Evolutionary conservation across 2,888 invertebrate genomes (phyloP).

Genomic region (Plagodis pulveraria): DNA sequence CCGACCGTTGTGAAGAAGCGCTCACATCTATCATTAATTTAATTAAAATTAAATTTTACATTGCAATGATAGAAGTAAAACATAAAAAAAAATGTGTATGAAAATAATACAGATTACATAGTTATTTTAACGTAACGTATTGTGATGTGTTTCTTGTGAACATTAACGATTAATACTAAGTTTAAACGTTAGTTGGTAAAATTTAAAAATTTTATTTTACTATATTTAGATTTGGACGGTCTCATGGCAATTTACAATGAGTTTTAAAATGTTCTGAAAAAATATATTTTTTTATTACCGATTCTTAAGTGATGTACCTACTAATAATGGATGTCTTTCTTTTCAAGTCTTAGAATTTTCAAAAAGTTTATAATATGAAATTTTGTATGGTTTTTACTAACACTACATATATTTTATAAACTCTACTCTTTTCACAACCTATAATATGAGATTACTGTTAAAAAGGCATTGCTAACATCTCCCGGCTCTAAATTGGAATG

Average conservation of each 20-base stretch:
- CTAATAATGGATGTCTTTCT: constrained; percentile 51
- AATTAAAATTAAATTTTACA: constrained; percentile 72
- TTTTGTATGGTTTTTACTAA: constrained; percentile 1
- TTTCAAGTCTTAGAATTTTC: constrained; percentile 17
- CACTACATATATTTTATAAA: constrained; percentile 27
- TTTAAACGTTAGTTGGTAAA: not conserved
- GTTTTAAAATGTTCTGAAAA: constrained; percentile 58
- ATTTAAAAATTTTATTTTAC: constrained; percentile 4
- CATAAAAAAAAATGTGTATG: constrained; percentile 5
- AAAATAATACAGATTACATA: not conserved
- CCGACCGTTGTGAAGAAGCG: not conserved
- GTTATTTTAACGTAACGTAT: too few relatives aligned
- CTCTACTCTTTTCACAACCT: constrained; percentile 62
- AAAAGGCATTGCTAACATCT: constrained; percentile 60
- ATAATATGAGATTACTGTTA: constrained; percentile 72
- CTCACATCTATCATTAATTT: constrained; percentile 69
- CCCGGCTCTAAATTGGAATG: constrained; percentile 70
- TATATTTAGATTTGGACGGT: constrained; percentile 49
- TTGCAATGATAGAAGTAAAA: constrained; percentile 61
- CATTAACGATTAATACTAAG: not conserved
- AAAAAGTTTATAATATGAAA: too few relatives aligned
- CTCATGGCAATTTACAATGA: constrained; percentile 37
- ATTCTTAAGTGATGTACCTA: constrained; percentile 53
- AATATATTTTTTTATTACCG: constrained; percentile 51
- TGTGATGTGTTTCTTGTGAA: too few relatives aligned